Evolutionary conservation across 2,888 invertebrate species (phyloP).

Genomic region (Zootermopsis nevadensis): DNA sequence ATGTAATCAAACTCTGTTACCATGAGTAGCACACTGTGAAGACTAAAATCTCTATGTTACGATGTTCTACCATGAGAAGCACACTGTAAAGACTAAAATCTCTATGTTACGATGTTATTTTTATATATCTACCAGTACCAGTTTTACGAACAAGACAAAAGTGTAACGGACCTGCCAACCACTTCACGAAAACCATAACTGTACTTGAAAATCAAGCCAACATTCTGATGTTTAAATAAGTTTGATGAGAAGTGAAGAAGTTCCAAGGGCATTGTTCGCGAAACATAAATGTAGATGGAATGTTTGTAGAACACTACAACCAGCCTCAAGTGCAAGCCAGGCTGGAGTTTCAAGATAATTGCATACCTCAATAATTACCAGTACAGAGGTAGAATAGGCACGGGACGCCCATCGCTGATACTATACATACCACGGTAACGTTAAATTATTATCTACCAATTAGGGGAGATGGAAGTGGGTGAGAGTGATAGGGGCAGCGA

Average conservation of each 20-base stretch:
- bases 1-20: no score
- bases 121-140: no score
- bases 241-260: no score
- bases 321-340: background rate
- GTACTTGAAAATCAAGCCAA: no score
- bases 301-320: background rate
- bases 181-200: background rate
- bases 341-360: background rate
- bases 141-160: no score
- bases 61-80: no score
- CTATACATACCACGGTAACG: conserved; percentile 34
- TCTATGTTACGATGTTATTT: no score
- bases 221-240: no score
- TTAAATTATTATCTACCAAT: conserved; percentile 41
- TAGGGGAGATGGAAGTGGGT: background rate
- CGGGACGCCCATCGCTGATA: background rate
- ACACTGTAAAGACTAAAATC: no score
- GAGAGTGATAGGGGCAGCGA: background rate
- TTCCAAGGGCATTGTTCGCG: background rate
- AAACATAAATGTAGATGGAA: background rate
- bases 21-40: no score
- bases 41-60: no score
- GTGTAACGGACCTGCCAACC: background rate
- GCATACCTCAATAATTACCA: conserved; percentile 30
- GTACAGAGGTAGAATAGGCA: background rate